These are phyloP conservation scores for Leucophenga varia DNA, from an alignment of 1,140 invertebrate species.

Conservation along the genomic window DNA sequence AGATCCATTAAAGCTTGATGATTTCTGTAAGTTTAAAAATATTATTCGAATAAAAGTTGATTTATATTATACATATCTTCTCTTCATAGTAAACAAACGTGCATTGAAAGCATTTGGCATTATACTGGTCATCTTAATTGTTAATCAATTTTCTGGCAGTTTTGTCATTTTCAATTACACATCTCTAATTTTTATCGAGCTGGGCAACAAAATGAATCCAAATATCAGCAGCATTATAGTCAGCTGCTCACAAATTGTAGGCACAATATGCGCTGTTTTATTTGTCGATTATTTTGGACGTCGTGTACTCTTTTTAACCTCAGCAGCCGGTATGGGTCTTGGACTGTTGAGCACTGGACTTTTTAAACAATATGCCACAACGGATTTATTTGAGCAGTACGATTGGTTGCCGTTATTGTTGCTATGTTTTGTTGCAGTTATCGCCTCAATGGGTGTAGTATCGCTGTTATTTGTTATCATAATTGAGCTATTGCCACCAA, in stretches of 20 bases:
- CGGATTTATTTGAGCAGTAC: slow-evolving; percentile 21
- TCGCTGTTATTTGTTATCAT: slow-evolving; percentile 38
- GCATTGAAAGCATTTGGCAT: slow-evolving; percentile 33
- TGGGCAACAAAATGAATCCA: slow-evolving; percentile 62
- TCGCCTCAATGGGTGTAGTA: slow-evolving; percentile 29
- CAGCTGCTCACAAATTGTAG: slow-evolving; percentile 55
- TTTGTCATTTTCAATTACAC: slow-evolving; percentile 61
- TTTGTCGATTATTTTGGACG: slow-evolving; percentile 38
- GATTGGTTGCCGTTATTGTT: slow-evolving; percentile 35
- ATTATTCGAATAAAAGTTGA: too few species aligned
- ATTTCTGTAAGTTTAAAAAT: neutral
- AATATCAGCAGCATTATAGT: slow-evolving; percentile 72
- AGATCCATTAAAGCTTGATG: slow-evolving; percentile 4
- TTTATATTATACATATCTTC: neutral
- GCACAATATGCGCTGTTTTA: slow-evolving; percentile 23
- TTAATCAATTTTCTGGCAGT: slow-evolving; percentile 54
- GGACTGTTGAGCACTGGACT: slow-evolving; percentile 27
- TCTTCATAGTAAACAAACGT: slow-evolving; percentile 27
- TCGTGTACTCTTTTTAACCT: slow-evolving; percentile 31
- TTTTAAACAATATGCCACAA: slow-evolving; percentile 13
- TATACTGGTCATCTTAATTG: slow-evolving; percentile 34
- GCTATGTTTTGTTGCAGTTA: slow-evolving; percentile 28
- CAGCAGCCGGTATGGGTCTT: slow-evolving; percentile 31
- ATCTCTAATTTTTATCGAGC: slow-evolving; percentile 65
- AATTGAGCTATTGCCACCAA: slow-evolving; percentile 33